These are phyloP conservation scores for Monochamus alternatus DNA, from an alignment of 2,888 invertebrate genomes.

Conservation along the genomic window DNA sequence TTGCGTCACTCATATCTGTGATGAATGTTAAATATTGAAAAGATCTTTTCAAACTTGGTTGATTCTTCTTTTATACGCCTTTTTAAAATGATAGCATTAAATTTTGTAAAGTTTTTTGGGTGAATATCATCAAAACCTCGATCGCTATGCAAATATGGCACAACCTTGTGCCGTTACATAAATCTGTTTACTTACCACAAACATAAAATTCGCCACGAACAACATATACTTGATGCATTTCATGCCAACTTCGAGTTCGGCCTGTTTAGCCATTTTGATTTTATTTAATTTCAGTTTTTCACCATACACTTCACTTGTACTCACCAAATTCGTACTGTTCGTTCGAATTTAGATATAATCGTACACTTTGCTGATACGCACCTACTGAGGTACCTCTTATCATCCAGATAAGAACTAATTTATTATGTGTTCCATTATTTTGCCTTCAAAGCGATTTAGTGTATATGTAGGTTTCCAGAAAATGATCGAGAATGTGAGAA, in stretches of 20 bases:
- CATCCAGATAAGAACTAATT: slow-evolving; percentile 24
- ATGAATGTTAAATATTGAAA: too few relatives aligned
- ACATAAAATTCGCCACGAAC: slow-evolving; percentile 79
- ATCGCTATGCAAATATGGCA: not conserved
- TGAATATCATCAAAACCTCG: too few relatives aligned
- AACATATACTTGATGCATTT: slow-evolving; percentile 79
- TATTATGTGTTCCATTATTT: slow-evolving; percentile 2
- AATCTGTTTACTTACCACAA: slow-evolving; percentile 74
- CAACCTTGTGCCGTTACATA: not conserved
- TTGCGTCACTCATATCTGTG: too few relatives aligned
- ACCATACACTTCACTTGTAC: slow-evolving; percentile 29
- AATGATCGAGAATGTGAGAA: too few relatives aligned
- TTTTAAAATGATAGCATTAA: too few relatives aligned
- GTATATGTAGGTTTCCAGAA: too few relatives aligned
- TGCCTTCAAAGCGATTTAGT: not conserved
- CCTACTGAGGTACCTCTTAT: slow-evolving; percentile 29
- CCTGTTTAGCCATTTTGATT: slow-evolving; percentile 63
- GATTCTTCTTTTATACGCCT: too few relatives aligned
- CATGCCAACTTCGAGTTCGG: slow-evolving; percentile 77
- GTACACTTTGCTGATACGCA: slow-evolving; percentile 6
- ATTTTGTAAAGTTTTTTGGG: too few relatives aligned
- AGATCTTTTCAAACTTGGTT: too few relatives aligned
- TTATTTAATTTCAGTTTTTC: slow-evolving; percentile 10
- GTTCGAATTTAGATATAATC: slow-evolving; percentile 3
- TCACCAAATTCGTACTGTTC: slow-evolving; percentile 5